Conservation (phyloP, 2,113 vertebrate genomes). For the Noturus placidus region DNA sequence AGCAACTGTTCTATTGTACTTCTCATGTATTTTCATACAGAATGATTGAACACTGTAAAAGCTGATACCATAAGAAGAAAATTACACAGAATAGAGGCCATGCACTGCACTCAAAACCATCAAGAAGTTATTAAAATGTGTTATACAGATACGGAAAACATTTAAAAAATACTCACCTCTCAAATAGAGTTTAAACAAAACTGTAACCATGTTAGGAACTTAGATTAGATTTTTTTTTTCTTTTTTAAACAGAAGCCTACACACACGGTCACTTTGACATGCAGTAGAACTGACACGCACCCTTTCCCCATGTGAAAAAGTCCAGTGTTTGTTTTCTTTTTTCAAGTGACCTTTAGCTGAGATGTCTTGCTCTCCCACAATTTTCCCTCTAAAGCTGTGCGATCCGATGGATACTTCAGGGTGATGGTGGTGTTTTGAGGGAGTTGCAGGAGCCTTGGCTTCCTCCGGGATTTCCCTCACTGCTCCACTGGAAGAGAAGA, state of each 20-base stretch:
- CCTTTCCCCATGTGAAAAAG: conserved; percentile 19
- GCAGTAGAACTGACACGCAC: conserved; percentile 43
- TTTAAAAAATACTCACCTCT: conserved; percentile 56
- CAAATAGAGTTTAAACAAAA: conserved; percentile 45
- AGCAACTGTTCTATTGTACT: conserved; percentile 3
- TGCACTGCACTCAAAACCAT: conserved; percentile 52
- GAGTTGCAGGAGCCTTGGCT: conserved; percentile 55
- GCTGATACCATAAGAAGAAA: conserved; percentile 42
- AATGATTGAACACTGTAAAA: conserved; percentile 49
- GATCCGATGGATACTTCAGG: conserved; percentile 23
- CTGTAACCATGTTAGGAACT: conserved; percentile 10
- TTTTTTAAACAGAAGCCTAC: conserved; percentile 33
- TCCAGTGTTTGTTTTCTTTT: conserved; percentile 14
- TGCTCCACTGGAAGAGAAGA: conserved; percentile 53
- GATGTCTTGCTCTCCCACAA: conserved; percentile 5
- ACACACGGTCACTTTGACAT: conserved; percentile 50
- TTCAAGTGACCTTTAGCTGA: conserved; percentile 34
- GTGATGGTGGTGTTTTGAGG: conserved; percentile 54
- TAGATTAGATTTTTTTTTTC: not conserved
- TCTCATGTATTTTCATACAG: conserved; percentile 38
- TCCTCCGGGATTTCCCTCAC: conserved; percentile 37
- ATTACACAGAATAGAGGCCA: conserved; percentile 54
- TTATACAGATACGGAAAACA: conserved; percentile 49
- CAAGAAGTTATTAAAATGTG: conserved; percentile 45
- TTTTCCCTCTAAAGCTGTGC: conserved; percentile 7